Conservation (phyloP, 2,797 vertebrate genomes). For the Channallabes apus region DNA sequence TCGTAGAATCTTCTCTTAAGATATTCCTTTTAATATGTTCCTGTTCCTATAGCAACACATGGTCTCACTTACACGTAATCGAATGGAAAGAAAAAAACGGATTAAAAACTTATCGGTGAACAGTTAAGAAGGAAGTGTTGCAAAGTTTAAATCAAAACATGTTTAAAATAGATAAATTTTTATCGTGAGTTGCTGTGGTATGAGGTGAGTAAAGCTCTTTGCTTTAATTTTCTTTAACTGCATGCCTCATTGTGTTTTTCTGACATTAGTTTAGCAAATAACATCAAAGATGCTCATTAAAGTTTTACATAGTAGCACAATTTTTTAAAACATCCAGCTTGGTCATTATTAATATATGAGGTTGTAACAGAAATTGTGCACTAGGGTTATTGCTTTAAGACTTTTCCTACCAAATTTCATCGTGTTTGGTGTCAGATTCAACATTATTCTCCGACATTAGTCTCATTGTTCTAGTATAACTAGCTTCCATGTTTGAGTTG, state of each 20-base stretch:
- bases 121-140: neutral
- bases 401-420: neutral
- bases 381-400: neutral
- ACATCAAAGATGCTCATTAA: neutral
- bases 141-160: neutral
- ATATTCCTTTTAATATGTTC: neutral
- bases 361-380: neutral
- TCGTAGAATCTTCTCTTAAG: neutral
- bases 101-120: neutral
- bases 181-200: neutral
- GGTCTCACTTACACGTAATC: neutral
- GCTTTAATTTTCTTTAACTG: neutral
- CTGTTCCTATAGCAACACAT: neutral
- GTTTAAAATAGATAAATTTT: neutral
- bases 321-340: neutral
- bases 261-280: neutral
- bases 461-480: slow-evolving; percentile 15
- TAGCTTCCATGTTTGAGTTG: slow-evolving; percentile 30
- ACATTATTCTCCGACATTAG: neutral
- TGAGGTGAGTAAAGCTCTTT: neutral
- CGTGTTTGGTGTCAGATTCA: neutral
- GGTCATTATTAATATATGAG: neutral
- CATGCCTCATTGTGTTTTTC: neutral
- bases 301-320: neutral
- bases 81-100: neutral